Conservation (phyloP, 2,888 invertebrate species). For the Masnerella sp. region DNA sequence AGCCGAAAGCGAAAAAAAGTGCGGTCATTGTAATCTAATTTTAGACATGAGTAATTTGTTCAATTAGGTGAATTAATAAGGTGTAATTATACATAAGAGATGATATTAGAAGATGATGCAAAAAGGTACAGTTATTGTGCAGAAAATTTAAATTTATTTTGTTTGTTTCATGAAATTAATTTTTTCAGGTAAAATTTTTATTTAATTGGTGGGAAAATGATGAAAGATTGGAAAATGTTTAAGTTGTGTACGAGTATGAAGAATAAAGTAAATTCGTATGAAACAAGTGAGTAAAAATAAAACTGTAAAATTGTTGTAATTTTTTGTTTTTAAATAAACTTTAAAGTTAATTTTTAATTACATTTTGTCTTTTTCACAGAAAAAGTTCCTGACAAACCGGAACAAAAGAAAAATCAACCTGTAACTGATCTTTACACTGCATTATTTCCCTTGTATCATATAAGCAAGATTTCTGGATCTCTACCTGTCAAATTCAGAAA, state of each 20-base stretch:
- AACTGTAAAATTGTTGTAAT: not conserved
- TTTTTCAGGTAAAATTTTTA: too few relatives aligned
- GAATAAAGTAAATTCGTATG: conserved; percentile 4
- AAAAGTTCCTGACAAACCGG: not conserved
- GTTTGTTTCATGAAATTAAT: too few relatives aligned
- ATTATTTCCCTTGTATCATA: conserved; percentile 71
- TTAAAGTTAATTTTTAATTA: too few relatives aligned
- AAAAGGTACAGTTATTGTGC: too few relatives aligned
- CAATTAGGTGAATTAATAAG: conserved; percentile 12
- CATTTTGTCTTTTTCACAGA: too few relatives aligned
- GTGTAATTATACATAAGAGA: conserved; percentile 1
- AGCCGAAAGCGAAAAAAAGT: not conserved
- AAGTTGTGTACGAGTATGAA: not conserved
- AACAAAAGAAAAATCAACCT: not conserved
- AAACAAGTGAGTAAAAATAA: conserved; percentile 5
- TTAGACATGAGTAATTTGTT: conserved; percentile 13
- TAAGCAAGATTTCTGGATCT: conserved; percentile 71
- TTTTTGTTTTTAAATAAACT: too few relatives aligned
- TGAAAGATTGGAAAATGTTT: not conserved
- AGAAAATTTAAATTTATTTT: too few relatives aligned
- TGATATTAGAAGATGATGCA: not conserved
- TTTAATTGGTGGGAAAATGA: not conserved
- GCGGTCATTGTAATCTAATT: conserved; percentile 2
- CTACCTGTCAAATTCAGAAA: conserved; percentile 69
- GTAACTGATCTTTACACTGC: conserved; percentile 69